These are phyloP conservation scores for Phalacrocorax aristotelis DNA, from an alignment of 2,113 vertebrate species.

Conservation along the genomic window DNA sequence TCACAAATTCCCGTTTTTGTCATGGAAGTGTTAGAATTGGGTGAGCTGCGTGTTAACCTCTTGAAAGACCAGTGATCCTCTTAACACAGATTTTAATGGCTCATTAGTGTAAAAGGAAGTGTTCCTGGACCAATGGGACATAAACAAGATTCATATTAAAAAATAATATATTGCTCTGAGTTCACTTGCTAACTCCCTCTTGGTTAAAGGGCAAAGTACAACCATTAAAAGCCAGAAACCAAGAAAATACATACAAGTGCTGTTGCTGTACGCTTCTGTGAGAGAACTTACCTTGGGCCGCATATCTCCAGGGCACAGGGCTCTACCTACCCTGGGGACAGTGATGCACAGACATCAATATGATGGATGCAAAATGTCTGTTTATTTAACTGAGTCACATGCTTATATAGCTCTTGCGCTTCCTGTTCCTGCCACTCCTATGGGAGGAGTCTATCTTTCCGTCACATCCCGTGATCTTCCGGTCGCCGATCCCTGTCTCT, in stretches of 20 bases:
- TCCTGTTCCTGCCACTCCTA: too few relatives aligned
- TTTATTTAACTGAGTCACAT: too few relatives aligned
- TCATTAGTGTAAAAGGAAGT: constrained; percentile 19
- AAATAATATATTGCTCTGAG: background rate
- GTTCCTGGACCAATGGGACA: background rate
- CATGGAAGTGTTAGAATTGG: background rate
- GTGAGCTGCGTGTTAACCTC: background rate
- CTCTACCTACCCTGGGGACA: too few relatives aligned
- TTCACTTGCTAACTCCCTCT: background rate
- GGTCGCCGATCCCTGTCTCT: too few relatives aligned
- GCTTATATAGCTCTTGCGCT: too few relatives aligned
- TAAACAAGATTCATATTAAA: constrained; percentile 32
- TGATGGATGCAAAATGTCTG: too few relatives aligned
- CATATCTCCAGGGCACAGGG: too few relatives aligned
- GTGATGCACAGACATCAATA: too few relatives aligned
- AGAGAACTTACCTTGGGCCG: too few relatives aligned
- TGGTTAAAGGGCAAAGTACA: background rate
- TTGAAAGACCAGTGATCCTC: constrained; percentile 13
- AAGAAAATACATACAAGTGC: background rate
- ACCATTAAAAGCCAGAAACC: background rate
- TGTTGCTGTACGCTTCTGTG: too few relatives aligned
- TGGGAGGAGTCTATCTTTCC: too few relatives aligned
- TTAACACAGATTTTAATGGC: background rate
- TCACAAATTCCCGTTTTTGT: background rate
- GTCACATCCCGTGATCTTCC: too few relatives aligned